Conservation (phyloP, 2,113 vertebrate genomes). For the Patagioenas fasciata region DNA sequence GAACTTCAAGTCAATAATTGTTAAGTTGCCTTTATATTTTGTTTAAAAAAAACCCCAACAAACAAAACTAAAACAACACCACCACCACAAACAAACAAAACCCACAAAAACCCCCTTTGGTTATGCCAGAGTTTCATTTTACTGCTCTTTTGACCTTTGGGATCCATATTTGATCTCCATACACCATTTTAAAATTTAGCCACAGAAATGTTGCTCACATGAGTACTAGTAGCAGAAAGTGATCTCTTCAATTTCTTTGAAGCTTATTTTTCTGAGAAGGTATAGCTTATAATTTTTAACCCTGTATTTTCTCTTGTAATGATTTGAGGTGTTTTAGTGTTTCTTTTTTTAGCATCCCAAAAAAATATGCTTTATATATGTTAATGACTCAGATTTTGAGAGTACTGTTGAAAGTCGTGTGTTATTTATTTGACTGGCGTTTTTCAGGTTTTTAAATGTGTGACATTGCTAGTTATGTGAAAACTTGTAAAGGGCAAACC, state of each 20-base stretch:
- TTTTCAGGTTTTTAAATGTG: neutral
- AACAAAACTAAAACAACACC: too few relatives aligned
- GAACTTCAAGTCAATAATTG: neutral
- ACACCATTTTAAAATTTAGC: neutral
- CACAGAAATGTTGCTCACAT: neutral
- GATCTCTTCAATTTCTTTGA: neutral
- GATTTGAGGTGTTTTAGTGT: neutral
- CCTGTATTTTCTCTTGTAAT: accelerated
- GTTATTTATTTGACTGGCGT: neutral
- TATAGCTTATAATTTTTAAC: neutral
- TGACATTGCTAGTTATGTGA: neutral
- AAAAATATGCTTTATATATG: neutral
- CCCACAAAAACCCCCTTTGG: neutral
- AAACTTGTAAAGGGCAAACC: neutral
- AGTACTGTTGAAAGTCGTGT: neutral
- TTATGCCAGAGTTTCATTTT: neutral
- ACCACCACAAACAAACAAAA: too few relatives aligned
- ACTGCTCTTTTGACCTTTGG: neutral
- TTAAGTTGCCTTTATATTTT: neutral
- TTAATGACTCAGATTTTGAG: neutral
- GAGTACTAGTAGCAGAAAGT: neutral
- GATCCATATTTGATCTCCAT: neutral
- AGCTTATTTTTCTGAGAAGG: neutral
- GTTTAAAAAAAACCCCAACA: neutral
- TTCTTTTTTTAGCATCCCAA: neutral